Base-by-base conservation (phyloP, 1,140 invertebrate genomes). In the Tetragnatha versicolor region DNA sequence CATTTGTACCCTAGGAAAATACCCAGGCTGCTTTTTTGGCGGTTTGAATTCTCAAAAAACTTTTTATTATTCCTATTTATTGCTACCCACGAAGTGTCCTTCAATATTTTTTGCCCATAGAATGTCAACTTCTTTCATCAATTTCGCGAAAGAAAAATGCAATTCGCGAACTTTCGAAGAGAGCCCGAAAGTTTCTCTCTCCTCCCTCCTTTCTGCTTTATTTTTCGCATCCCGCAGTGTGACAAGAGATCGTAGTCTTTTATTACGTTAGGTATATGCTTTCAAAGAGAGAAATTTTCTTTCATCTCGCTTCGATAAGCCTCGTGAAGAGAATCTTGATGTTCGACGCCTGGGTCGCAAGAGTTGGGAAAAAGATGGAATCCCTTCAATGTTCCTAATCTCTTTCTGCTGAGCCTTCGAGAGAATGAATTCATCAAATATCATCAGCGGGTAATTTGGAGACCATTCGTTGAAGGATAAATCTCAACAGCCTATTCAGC, bases 81-180 rank as follows among this genome's bases (percentile, higher is more conserved):
- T 27, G 20, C 20, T 20, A 53, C 49, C 17, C 49, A 22, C 12
- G 49, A n/a, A 53, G 49, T 53, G 49, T 53, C 49, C n/a, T 22
- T 53, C 49, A 53, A 2, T 25, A 3, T 4, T 53, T 53, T 53
- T 51, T 53, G 2, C 17, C 49, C 3, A 6, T 25, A 12, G 49
- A 53, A 25, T 53, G 49, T 53, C n/a, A 53, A 3, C 49, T 53
- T 27, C 49, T 53, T 53, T 53, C 49, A 53, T 53, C 20, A 53
- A 53, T 53, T 53, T 53, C 49, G 4, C 22, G 49, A 53, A 53
- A 53, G 49, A 53, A 53, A 53, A 53, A 53, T 53, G 49, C 22
- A 53, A 53, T 53, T 53, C 49, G 27, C 49, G 6, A 53, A 53
- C 22, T 53, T 53, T 53, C 27, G 22, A n/a, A n/a, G 20, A 53